Percentiles rank a stretch among this genome's conserved stretches.
Evolutionary conservation across 2,113 vertebrate species (phyloP).

Genomic region (Pterocles orientalis): DNA sequence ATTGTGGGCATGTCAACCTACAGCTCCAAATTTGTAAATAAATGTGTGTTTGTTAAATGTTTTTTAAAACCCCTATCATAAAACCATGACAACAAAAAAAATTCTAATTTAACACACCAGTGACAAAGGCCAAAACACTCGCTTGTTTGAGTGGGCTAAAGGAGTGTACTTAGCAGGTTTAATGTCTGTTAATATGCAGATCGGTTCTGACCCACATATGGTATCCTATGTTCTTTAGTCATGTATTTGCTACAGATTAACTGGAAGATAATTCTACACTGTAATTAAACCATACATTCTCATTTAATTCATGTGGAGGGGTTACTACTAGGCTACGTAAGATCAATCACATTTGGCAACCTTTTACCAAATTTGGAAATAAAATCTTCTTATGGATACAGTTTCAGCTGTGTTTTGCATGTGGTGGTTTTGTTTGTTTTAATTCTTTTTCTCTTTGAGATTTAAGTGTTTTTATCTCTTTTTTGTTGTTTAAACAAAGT

Average conservation of each 20-base stretch:
- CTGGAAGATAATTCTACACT: neutral
- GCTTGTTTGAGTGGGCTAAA: neutral
- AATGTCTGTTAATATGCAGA: neutral
- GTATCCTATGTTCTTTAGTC: neutral
- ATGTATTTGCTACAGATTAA: neutral
- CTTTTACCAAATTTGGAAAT: neutral
- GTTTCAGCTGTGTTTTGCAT: slow-evolving; percentile 8
- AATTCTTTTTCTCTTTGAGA: neutral
- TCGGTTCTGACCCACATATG: neutral
- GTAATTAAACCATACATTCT: neutral
- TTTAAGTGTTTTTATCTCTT: neutral
- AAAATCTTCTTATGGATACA: neutral
- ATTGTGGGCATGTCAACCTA: neutral
- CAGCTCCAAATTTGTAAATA: neutral
- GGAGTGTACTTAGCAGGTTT: neutral
- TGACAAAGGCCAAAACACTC: neutral
- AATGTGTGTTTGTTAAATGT: neutral
- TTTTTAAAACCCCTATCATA: neutral
- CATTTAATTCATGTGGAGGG: neutral
- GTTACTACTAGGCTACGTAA: neutral
- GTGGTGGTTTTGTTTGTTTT: neutral
- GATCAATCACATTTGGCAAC: neutral
- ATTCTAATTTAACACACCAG: neutral
- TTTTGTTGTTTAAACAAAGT: neutral
- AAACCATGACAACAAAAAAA: neutral